Base-by-base conservation (phyloP, 2,888 invertebrate genomes). In the Alloscopus bannaensis region DNA sequence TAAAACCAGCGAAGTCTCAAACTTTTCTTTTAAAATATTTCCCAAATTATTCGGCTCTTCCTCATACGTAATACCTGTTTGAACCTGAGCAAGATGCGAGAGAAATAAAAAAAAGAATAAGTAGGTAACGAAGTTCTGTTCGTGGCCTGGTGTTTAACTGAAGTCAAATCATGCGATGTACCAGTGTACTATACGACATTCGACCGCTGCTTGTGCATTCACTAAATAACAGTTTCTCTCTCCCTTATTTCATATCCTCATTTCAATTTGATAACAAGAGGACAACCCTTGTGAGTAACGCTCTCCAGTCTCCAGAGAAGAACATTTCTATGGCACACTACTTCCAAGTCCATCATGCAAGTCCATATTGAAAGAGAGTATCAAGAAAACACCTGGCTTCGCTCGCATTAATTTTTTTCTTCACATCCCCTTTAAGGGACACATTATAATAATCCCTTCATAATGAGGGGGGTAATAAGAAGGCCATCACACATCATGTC, bases 161-260 rank as follows among this genome's bases (percentile, higher is more conserved):
- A n/a, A 57, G n/a, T 24, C 18, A 59, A 26, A 71, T 26, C 76
- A 76, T 76, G 75, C 75, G 50, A 76, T 22, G 22, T 24, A 52
- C 20, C 24, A 52, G 16, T 13, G 13, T 36, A 8, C n/a, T 8
- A 36, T 6, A 36, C 36, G 36, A 6, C 36, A 36, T 36, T 76
- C 68, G 62, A 71, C 57, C 62, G 31, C 45, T 65, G 24, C 29
- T 47, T 3, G 8, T 42, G 50, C 65, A 66, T 59, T 76, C 72
- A 79, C 66, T 71, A 79, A 79, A 79, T 79, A 79, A 72, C 79
- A 72, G 72, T 79, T 79, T 78, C 72, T 70, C 69, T 71, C 72
- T 72, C 62, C 45, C 52, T 66, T 47, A 26, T 55, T 45, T 57
- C 45, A 40, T 45, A 20, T 69, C 59, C 55, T 68, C 60, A 20